These are phyloP conservation scores for Pocillopora damicornis DNA, from an alignment of 64 coral and sea anemone species.

Conservation along the genomic window DNA sequence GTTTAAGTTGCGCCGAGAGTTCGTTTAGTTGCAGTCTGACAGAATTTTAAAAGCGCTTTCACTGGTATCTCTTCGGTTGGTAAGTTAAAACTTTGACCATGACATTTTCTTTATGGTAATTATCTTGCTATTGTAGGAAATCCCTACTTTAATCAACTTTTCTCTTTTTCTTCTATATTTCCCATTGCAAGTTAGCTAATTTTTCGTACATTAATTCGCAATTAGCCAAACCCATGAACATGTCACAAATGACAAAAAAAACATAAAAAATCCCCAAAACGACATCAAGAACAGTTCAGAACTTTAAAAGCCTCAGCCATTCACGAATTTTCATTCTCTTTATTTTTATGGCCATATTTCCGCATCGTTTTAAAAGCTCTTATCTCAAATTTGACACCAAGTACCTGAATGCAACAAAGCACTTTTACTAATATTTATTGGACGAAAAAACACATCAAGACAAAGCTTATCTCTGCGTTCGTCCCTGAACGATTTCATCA, in stretches of 20 bases:
- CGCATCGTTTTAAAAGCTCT: not conserved
- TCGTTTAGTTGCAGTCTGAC: not conserved
- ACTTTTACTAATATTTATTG: not conserved
- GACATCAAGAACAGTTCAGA: not conserved
- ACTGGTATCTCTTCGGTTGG: not conserved
- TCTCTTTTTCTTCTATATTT: not conserved
- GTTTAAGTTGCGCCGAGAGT: not conserved
- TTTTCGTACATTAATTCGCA: not conserved
- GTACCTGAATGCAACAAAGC: not conserved
- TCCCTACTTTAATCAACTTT: not conserved
- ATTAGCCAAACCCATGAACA: not conserved
- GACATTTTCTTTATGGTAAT: not conserved
- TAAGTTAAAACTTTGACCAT: not conserved
- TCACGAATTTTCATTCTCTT: not conserved
- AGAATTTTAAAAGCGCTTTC: not conserved
- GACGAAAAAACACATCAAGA: not conserved
- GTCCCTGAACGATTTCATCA: not conserved
- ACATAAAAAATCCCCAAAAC: not conserved
- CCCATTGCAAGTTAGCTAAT: not conserved
- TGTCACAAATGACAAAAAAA: not conserved
- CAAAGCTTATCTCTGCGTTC: not conserved
- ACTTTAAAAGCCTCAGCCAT: not conserved
- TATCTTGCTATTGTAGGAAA: not conserved
- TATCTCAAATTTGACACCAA: slow-evolving; percentile 6
- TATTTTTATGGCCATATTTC: slow-evolving; percentile 11